Percentiles rank a stretch among this genome's conserved stretches.
Conservation (phyloP, 92 coral and sea anemone genomes). For the Parazoanthus swiftii region DNA sequence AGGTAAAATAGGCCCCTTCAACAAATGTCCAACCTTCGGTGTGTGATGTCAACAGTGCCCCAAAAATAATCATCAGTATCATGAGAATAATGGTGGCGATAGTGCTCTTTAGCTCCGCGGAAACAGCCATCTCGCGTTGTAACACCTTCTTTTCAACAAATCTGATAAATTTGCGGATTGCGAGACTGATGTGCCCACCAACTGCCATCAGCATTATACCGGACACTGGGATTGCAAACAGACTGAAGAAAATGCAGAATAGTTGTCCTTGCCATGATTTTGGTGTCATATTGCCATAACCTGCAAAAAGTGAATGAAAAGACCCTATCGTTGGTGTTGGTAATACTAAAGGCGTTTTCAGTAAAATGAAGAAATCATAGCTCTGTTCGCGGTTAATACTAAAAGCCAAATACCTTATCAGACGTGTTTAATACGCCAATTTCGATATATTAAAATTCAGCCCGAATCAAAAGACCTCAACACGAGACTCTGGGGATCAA, state of each 20-base stretch:
- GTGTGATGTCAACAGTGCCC: constrained; percentile 85
- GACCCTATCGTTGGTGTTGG: not conserved
- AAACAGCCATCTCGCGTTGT: constrained; percentile 65
- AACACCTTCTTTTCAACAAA: constrained; percentile 68
- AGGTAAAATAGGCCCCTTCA: constrained; percentile 89
- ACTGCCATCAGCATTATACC: constrained; percentile 92
- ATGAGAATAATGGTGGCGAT: constrained; percentile 75
- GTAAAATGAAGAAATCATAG: no score
- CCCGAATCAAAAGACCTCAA: no score
- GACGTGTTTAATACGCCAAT: no score
- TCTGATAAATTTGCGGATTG: constrained; percentile 67
- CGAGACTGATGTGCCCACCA: constrained; percentile 83
- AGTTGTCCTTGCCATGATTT: constrained; percentile 86
- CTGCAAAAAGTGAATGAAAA: constrained; percentile 48
- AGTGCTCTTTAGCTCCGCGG: constrained; percentile 77
- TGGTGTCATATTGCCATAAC: constrained; percentile 94
- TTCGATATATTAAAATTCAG: no score
- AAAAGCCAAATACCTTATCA: no score
- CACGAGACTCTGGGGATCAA: no score
- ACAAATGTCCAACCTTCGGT: constrained; percentile 92
- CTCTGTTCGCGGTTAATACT: no score
- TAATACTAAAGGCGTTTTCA: not conserved
- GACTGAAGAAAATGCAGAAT: constrained; percentile 85
- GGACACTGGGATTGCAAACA: constrained; percentile 88
- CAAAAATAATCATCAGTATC: constrained; percentile 84